Base-by-base conservation (phyloP, 2,888 invertebrate species). In the Calameuta pallipes region DNA sequence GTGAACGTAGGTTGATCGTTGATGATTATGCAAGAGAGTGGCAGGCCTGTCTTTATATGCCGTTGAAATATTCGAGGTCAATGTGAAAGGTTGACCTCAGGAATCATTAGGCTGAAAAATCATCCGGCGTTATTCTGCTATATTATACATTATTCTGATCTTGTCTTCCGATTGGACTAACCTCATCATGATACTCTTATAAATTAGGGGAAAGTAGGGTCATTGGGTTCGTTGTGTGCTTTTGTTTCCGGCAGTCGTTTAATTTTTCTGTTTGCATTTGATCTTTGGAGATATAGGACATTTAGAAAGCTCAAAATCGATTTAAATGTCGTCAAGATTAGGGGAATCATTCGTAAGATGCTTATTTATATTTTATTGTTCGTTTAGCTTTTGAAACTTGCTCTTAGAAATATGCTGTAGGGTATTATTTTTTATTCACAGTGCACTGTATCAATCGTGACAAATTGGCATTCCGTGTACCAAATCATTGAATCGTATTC, bases 201-300 rank as follows among this genome's bases (percentile, higher is more conserved):
- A 76, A 85, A 83, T 84, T 80, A 78, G 82, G 82, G 78, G 85
- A 87, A 85, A 85, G 82, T 83, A 77, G 78, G 83, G 84, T 82
- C 83, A 80, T 80, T 77, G 79, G 78, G 78, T 79, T 69, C 69
- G 56, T 56, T 56, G 1, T 23, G 56, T 23, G 56, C 23, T 56
- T 23, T 56, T 56, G 75, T 80, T 81, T 80, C 74, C 76, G 78
- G 76, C 74, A 73, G n/a, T 23, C 56, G 1, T 56, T 56, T 56
- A 23, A 41, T 41, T 41, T 41, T 23, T 56, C 9, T 56, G 23
- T 23, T 56, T 23, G 56, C 9, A 23, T 56, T 23, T 56, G 56
- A 56, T 56, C 23, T 23, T 56, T 23, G 23, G 23, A 56, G 56
- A 23, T 56, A 56, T 6, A 9, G 15, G 15, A 41, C 15, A 6